Evolutionary conservation across 1,140 invertebrate species (phyloP), one percentile per base, ranked within the genome.

Genomic region (Cherax destructor): DNA sequence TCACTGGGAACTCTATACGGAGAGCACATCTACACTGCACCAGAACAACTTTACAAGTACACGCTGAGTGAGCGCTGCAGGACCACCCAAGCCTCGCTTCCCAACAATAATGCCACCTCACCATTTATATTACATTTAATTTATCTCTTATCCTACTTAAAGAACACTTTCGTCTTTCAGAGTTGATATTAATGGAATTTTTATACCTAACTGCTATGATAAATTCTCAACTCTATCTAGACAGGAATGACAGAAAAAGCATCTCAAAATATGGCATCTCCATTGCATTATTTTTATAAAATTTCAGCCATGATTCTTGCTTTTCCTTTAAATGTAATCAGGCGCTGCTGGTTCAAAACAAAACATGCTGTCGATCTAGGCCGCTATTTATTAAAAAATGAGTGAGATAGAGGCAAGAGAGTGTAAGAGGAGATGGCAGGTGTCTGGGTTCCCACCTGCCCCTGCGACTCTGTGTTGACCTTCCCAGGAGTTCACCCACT

Each of bases 11-110:
- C 49, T 80, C 74, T 49, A 50, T 61, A 80, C 76, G 47, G 77
- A 49, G 59, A 80, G 56, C 56, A 56, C 76, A 65, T 61, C 50
- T 50, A 88, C 59, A 88, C 86, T 56, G 76, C 50, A 80, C 76
- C n/a, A 65, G 76, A 78, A 80, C 86, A 79, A 79, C 86, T 88
- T 24, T 65, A 80, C 86, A 69, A 88, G 86, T 88, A 80, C 78
- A 80, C 76, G 86, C 86, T 87, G 74, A 47, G 77, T 24, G 86
- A 41, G 83, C 83, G 52, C 41, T 72, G 83, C 49, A 86, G 83
- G 83, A 52, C 61, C 18, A 52, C 65, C 83, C 21, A 11, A 47
- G 65, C 11, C 83, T 52, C 65, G 65, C 50, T 69, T 52, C 65
- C 72, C 83, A n/a, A 47, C 69, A 50, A 1, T 0, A 16, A 30